Conservation (phyloP, 2,888 invertebrate species). For the Sinopyrophorus schimmeli region DNA sequence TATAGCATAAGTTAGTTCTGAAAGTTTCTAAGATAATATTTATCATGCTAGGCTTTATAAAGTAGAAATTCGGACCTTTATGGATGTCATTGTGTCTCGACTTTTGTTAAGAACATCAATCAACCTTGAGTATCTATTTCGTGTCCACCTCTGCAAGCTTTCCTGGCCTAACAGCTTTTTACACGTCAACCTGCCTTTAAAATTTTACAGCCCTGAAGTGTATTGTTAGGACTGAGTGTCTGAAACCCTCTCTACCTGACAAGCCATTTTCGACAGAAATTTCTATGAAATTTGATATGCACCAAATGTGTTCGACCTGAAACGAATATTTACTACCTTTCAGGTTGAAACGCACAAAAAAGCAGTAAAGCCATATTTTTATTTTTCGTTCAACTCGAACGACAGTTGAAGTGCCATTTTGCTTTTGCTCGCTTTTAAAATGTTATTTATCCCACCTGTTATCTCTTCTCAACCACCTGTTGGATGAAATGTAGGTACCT, state of each 20-base stretch:
- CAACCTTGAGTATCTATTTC: constrained; percentile 33
- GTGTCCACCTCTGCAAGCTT: constrained; percentile 27
- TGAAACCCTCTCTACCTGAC: constrained; percentile 16
- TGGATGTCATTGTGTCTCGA: constrained; percentile 40
- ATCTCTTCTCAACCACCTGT: constrained; percentile 17
- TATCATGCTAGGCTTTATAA: constrained; percentile 43
- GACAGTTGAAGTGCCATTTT: too few species aligned
- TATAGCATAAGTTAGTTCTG: constrained; percentile 45
- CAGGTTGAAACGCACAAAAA: too few species aligned
- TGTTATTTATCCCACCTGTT: too few species aligned
- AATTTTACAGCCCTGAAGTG: constrained; percentile 31
- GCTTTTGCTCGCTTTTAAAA: neutral
- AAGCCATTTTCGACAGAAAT: constrained; percentile 1
- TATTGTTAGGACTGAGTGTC: constrained; percentile 22
- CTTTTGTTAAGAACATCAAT: constrained; percentile 40
- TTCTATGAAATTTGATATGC: constrained; percentile 17
- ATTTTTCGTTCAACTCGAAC: too few species aligned
- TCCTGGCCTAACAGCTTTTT: constrained; percentile 17
- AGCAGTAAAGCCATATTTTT: too few species aligned
- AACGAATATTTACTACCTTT: constrained; percentile 6
- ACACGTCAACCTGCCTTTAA: constrained; percentile 31
- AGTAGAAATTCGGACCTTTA: constrained; percentile 40
- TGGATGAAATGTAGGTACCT: constrained; percentile 11
- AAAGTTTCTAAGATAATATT: constrained; percentile 53
- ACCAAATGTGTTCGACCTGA: constrained; percentile 19